A percentile compares a stretch with the other conserved stretches of the same genome.
Conservation (phyloP, 2,888 invertebrate species). For the Ceramica pisi region DNA sequence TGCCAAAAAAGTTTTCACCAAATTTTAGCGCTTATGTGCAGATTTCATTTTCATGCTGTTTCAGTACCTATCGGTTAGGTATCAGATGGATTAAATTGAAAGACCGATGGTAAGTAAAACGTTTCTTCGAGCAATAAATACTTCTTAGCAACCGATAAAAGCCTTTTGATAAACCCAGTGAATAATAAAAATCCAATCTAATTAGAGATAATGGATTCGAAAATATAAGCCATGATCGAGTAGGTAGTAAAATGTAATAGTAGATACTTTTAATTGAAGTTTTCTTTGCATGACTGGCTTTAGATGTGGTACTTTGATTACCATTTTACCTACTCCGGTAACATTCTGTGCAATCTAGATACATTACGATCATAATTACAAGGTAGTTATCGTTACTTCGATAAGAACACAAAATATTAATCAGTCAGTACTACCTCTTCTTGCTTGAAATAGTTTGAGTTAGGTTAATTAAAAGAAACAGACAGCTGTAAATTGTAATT, state of each 20-base stretch:
- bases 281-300: constrained; percentile 1
- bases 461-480: neutral
- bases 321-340: neutral
- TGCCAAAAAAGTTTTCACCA: no score
- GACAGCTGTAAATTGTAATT: neutral
- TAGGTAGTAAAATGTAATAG: neutral
- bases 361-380: neutral
- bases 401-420: neutral
- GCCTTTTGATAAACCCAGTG: constrained; percentile 9
- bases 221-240: constrained; percentile 14
- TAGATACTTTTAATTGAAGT: constrained; percentile 6
- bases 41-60: neutral
- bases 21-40: no score
- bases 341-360: neutral
- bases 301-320: constrained; percentile 18
- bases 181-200: constrained; percentile 40
- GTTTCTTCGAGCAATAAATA: constrained; percentile 28
- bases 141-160: constrained; percentile 63
- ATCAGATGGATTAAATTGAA: constrained; percentile 37
- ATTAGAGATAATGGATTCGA: constrained; percentile 40
- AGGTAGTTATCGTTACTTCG: neutral
- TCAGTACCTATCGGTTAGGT: constrained; percentile 7
- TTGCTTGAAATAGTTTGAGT: neutral
- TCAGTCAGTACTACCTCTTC: neutral
- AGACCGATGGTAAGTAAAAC: constrained; percentile 21